Evolutionary conservation across 1,140 invertebrate genomes (phyloP), one percentile per base, ranked within the genome.

Genomic region (Psix sp.): DNA sequence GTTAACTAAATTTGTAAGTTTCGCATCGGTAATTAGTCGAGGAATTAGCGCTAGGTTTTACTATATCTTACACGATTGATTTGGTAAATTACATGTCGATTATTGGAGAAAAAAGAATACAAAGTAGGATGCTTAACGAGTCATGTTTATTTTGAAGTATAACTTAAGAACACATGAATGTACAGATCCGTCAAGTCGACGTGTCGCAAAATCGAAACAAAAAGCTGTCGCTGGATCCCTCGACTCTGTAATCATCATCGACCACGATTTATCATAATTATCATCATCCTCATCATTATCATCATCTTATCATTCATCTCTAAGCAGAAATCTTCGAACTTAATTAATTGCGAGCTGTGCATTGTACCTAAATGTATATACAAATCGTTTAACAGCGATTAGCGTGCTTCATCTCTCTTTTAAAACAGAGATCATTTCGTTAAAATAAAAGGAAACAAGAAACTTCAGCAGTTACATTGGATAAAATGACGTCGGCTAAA

Each of bases 341-440:
- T 36, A 73, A 51, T 49, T 35, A 57, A 45, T 65, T 35, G 31
- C 40, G 54, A 54, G 48, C 67, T 52, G 56, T 66, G 70, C 42
- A 78, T 77, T 73, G 77, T 80, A 74, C 48, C 67, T 80, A 77
- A 54, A 54, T 54, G 33, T 65, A 65, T 81, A 56, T 81, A 82
- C 80, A 82, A 80, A 77, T 80, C 65, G 74, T 70, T 74, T 73
- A 71, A 46, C 71, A 68, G 68, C 72, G 72, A 74, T 66, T 57
- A 54, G 56, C 62, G 51, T 54, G 49, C 62, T 70, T 66, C 33
- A 33, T 63, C 29, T 51, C n/a, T n/a, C 65, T 57, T 52, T 11
- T 21, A 54, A 38, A 40, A 43, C 38, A 52, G 65, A 67, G 52
- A 67, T 35, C 36, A 39, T 36, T 56, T n/a, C n/a, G n/a, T n/a